Conservation (phyloP, 2,113 vertebrate genomes). For the Laterallus jamaicensis region DNA sequence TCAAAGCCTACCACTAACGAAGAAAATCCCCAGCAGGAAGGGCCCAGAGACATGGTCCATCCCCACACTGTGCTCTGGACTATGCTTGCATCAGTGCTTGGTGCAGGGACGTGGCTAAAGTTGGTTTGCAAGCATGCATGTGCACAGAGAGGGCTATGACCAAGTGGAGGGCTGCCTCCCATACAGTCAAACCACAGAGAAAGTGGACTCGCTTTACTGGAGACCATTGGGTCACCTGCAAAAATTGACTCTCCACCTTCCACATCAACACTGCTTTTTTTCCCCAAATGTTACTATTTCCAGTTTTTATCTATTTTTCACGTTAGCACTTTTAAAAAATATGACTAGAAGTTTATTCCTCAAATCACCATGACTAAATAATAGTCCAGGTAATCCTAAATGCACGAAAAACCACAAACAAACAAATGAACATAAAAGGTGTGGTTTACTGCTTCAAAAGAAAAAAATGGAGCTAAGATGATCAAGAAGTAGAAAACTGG, state of each 20-base stretch:
- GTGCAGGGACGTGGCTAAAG: not conserved
- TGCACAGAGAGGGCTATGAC: not conserved
- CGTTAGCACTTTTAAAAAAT: not conserved
- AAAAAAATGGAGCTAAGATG: not conserved
- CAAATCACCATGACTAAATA: not conserved
- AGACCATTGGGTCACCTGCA: not conserved
- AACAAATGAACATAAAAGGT: not conserved
- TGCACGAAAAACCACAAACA: not conserved
- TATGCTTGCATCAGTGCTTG: not conserved
- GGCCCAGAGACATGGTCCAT: not conserved
- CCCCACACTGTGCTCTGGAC: not conserved
- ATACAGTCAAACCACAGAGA: not conserved
- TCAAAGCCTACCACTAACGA: not conserved
- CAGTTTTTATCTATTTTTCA: not conserved
- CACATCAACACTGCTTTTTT: not conserved
- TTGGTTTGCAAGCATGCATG: not conserved
- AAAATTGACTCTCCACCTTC: not conserved
- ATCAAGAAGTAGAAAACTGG: not conserved
- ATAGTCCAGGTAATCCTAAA: not conserved
- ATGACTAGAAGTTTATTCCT: not conserved
- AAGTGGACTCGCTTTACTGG: rapidly evolving
- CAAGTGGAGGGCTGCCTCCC: not conserved
- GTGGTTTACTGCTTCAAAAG: not conserved
- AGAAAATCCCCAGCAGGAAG: not conserved
- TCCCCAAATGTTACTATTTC: not conserved